A percentile compares a stretch with the other conserved stretches of the same genome.
Conservation (phyloP, 2,113 vertebrate species). For the Paraplagusia blochii region DNA sequence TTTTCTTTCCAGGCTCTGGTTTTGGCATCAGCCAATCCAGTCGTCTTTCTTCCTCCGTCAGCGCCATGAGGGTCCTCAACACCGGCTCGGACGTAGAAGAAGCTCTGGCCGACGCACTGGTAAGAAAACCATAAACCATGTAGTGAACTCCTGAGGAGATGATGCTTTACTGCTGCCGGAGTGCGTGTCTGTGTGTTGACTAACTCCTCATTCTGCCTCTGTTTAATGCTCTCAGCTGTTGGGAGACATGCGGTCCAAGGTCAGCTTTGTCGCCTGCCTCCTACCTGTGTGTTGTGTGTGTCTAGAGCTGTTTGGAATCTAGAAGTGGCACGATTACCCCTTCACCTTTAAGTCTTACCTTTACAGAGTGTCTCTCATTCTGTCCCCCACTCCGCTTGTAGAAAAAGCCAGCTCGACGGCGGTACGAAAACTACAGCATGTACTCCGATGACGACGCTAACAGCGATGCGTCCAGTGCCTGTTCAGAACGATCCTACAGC, state of each 20-base stretch:
- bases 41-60: conserved; percentile 91
- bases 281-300: conserved; percentile 36
- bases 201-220: conserved; percentile 70
- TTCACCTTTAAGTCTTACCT: not conserved
- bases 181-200: conserved; percentile 46
- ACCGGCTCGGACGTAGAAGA: conserved; percentile 95
- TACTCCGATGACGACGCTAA: conserved; percentile 96
- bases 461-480: conserved; percentile 94
- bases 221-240: conserved; percentile 96
- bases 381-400: conserved; percentile 31
- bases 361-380: conserved; percentile 16
- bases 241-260: conserved; percentile 98
- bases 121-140: conserved; percentile 59
- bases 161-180: conserved; percentile 27
- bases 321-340: conserved; percentile 8
- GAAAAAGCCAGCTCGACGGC: conserved; percentile 92
- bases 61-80: conserved; percentile 94
- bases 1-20: conserved; percentile 74
- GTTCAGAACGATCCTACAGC: conserved; percentile 93
- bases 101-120: conserved; percentile 94
- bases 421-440: conserved; percentile 91
- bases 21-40: conserved; percentile 92
- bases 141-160: conserved; percentile 10
- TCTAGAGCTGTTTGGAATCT: conserved; percentile 9
- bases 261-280: conserved; percentile 75